phyloP scores from a whole-genome alignment of 2,797 vertebrate species.

The Etheostoma nigrum region DNA sequence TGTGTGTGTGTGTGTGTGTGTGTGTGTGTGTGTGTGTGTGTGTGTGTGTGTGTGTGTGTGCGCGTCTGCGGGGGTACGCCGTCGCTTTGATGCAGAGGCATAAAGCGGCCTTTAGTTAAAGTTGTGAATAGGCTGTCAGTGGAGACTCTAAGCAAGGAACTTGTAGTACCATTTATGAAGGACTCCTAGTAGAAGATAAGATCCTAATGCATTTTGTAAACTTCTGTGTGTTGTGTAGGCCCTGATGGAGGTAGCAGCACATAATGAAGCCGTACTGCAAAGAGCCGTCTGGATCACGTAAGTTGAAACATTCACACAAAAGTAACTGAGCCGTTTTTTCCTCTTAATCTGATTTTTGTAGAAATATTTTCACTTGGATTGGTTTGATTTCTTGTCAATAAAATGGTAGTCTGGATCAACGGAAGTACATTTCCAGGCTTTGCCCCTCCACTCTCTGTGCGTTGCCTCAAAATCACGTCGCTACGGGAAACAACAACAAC shows the following conservation, averaged over 20 bases:
- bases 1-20: too few relatives aligned
- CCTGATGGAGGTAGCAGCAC: slow-evolving; percentile 13
- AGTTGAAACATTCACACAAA: slow-evolving; percentile 8
- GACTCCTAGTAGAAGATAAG: background rate
- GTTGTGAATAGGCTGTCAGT: background rate
- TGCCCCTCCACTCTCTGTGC: too few relatives aligned
- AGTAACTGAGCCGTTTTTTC: too few relatives aligned
- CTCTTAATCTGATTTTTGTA: background rate
- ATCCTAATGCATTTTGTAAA: background rate
- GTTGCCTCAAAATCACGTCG: too few relatives aligned
- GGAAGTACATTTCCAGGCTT: too few relatives aligned
- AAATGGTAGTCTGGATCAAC: too few relatives aligned
- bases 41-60: too few relatives aligned
- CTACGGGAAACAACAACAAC: too few relatives aligned
- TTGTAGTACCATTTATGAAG: background rate
- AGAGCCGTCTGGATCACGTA: slow-evolving; percentile 69
- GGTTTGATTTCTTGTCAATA: too few relatives aligned
- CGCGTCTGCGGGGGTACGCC: too few relatives aligned
- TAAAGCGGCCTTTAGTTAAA: background rate
- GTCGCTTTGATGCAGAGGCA: too few relatives aligned
- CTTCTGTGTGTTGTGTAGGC: slow-evolving; percentile 41
- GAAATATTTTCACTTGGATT: background rate
- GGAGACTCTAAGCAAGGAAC: background rate
- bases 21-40: too few relatives aligned
- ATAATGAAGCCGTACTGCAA: slow-evolving; percentile 27